phyloP scores from a whole-genome alignment of 2,113 vertebrate genomes.

The Trematocara stigmaticum region DNA sequence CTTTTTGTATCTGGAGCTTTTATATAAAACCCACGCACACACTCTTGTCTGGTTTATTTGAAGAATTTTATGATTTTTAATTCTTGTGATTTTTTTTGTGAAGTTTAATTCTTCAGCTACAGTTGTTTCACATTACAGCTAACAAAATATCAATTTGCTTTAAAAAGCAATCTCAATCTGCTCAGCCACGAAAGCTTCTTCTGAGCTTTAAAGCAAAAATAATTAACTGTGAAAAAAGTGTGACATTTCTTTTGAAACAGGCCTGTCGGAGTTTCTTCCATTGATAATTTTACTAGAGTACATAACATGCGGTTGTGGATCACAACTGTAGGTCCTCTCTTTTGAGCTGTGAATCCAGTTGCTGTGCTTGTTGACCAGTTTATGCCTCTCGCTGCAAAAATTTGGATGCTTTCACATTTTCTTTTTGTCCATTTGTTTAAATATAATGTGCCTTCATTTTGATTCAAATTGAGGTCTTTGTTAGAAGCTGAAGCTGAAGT shows the following conservation, averaged over 20 bases:
- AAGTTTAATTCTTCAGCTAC: not conserved
- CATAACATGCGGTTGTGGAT: not conserved
- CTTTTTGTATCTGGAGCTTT: not conserved
- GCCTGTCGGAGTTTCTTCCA: not conserved
- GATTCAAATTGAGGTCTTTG: not conserved
- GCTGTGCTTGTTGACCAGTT: not conserved
- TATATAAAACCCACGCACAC: not conserved
- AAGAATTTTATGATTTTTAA: not conserved
- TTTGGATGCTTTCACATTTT: not conserved
- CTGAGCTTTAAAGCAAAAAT: not conserved
- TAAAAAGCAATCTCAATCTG: not conserved
- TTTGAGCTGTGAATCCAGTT: not conserved
- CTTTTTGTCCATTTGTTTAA: not conserved
- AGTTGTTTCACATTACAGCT: not conserved
- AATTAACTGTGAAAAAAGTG: not conserved
- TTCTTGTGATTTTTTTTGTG: not conserved
- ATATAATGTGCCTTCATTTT: not conserved
- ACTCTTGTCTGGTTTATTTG: not conserved
- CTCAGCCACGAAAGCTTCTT: not conserved
- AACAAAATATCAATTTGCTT: not conserved
- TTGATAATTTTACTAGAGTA: not conserved
- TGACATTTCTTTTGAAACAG: not conserved
- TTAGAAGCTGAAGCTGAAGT: not conserved
- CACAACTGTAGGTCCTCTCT: not conserved
- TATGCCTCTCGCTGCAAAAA: not conserved